Base-by-base conservation (phyloP, 2,113 vertebrate species). In the Chaetura pelagica region DNA sequence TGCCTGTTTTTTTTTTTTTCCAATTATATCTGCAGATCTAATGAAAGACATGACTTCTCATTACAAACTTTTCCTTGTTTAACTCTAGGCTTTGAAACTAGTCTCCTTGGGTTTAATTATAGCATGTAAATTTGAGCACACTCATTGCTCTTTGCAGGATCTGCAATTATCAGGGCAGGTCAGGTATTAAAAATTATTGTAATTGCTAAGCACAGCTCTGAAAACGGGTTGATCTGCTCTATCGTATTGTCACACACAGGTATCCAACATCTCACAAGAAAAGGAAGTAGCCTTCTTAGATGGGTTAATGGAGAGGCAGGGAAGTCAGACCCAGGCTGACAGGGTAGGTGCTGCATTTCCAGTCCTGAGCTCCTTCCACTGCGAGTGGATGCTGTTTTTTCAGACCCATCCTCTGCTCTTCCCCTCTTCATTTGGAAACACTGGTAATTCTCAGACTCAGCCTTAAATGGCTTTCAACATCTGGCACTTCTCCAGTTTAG, bases 401-500 rank as follows among this genome's bases (percentile, higher is more conserved):
- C 81, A 64, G 2, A 27, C 8, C 9, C 13, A 44, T 57, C 23
- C n/a, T 49, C 40, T 46, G 17, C 35, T 72, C 44, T 59, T 71
- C 63, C 3, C 3, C 27, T 87, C 81, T 91, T 91, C 17, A 0
- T 74, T 91, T 6, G 29, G 94, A 91, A 96, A 66, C 66, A 5
- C 34, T 63, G 17, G 35, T 52, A 92, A 66, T 84, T 90, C 87
- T 92, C 52, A 92, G 79, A 55, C 72, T 40, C 67, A 75, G n/a
- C 38, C 86, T 69, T 67, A 92, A 59, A 51, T 46, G 64, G 94
- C 97, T 98, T 96, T 98, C 97, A 97, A 91, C 81, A 76, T 58
- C 66, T 98, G 97, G 97, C 97, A 74, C 30, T 82, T 83, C 74
- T 97, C 98, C 98, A 98, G 51, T 40, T 94, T 63, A 97, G 96